Evolutionary conservation across 2,797 vertebrate species (phyloP), one percentile per base, ranked within the genome.

Genomic region (Muscicapa comitata): DNA sequence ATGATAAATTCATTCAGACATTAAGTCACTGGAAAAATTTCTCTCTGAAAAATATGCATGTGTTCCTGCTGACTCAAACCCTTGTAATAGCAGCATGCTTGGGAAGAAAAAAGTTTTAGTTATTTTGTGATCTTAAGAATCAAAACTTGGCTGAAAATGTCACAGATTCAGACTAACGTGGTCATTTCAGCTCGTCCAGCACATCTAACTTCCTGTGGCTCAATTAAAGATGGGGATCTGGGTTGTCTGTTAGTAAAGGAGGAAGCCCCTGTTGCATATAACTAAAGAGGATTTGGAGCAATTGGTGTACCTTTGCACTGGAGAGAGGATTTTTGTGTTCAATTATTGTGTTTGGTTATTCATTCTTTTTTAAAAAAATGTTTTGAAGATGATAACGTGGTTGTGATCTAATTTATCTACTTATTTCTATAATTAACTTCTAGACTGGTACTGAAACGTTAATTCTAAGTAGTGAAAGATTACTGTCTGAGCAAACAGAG

Each of bases 11-110:
- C 55, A 62, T 74, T 90, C 80, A 85, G 83, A 94, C 65, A 12
- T 80, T 78, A 94, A 95, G 86, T 94, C 88, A 92, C 58, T 85
- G 83, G 79, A 93, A 94, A 92, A 94, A 91, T 54, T 65, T 59
- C 58, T 65, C 78, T 74, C 70, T 73, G 62, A 93, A 79, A 91
- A 94, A 73, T 70, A 77, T 25, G 25, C 50, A 21, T n/a, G 13
- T 76, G 23, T 74, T 91, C 75, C 50, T 79, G 50, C 42, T 85
- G 65, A 74, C 29, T 95, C 42, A 87, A 81, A 90, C 20, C 57
- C 66, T 87, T 75, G 54, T 62, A 86, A 81, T 11, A 78, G 70
- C 58, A 70, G 63, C 18, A 10, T 42, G 57, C 47, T 82, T 84
- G 37, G 13, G 63, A 40, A 43, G 40, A 50, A 80, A 86, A 28